Conservation (phyloP, 2,888 invertebrate genomes). For the Calameuta filiformis region DNA sequence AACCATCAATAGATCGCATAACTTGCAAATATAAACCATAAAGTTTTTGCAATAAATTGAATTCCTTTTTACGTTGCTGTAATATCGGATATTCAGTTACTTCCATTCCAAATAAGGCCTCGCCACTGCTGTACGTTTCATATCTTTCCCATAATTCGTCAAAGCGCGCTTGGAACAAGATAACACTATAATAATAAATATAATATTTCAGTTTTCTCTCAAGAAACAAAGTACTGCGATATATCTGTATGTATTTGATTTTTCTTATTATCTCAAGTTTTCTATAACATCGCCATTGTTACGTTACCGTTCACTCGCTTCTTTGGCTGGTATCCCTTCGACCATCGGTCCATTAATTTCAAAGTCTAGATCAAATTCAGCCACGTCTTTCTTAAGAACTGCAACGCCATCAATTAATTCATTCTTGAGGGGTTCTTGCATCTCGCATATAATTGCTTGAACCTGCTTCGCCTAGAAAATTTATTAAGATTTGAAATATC, state of each 20-base stretch:
- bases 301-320: constrained; percentile 82
- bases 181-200: constrained; percentile 67
- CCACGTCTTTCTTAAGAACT: constrained; percentile 74
- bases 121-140: constrained; percentile 86
- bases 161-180: constrained; percentile 82
- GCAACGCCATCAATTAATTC: constrained; percentile 79
- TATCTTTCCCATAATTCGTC: constrained; percentile 86
- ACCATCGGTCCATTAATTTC: constrained; percentile 87
- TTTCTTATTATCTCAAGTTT: constrained; percentile 3
- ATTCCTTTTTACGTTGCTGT: constrained; percentile 83
- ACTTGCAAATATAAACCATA: constrained; percentile 85
- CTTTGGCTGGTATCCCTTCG: constrained; percentile 83
- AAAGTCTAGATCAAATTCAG: constrained; percentile 78
- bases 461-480: constrained; percentile 71
- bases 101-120: constrained; percentile 85
- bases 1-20: constrained; percentile 86
- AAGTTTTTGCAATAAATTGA: constrained; percentile 85
- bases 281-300: constrained; percentile 1
- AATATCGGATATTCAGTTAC: constrained; percentile 86
- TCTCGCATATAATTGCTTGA: constrained; percentile 77
- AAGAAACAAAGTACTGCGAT: neutral
- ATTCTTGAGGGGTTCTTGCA: constrained; percentile 79
- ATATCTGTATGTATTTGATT: constrained; percentile 2
- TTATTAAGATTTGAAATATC: neutral
- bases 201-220: constrained; percentile 4